phyloP scores from a whole-genome alignment of 64 coral and sea anemone species.

The Stylophora pistillata region DNA sequence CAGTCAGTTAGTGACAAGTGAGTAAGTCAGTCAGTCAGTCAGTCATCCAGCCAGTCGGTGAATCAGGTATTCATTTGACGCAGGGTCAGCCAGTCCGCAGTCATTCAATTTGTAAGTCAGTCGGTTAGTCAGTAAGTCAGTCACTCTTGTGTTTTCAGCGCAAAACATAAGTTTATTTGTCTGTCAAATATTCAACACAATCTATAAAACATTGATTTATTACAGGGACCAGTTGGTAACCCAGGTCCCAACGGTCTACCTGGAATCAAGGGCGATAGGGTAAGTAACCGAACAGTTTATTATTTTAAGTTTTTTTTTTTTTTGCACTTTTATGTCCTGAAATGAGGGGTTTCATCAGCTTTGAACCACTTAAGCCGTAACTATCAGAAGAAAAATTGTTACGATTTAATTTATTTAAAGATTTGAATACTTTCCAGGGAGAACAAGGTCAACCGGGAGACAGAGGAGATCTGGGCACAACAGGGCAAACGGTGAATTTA shows the following conservation, averaged over 20 bases:
- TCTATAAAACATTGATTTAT: background rate
- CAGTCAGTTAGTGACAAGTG: no score
- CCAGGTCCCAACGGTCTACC: background rate
- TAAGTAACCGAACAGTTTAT: background rate
- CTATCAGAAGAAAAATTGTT: no score
- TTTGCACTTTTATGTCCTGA: background rate
- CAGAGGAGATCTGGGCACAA: background rate
- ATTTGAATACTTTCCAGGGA: background rate
- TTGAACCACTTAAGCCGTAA: no score
- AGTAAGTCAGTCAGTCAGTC: no score
- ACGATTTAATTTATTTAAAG: no score
- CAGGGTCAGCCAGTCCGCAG: no score
- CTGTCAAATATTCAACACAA: background rate
- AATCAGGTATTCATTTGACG: no score
- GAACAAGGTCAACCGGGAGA: constrained; percentile 23
- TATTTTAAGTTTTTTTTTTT: background rate
- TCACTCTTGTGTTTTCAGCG: no score
- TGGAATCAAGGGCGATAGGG: constrained; percentile 34
- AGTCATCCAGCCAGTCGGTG: no score
- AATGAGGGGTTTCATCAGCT: no score
- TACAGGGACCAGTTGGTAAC: constrained; percentile 6
- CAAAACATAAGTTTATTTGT: background rate
- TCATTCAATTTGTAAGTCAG: no score
- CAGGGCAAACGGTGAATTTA: constrained; percentile 3
- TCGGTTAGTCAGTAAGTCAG: no score